Evolutionary conservation across 2,113 vertebrate species (phyloP), one percentile per base, ranked within the genome.

Genomic region (Mungos mungo): DNA sequence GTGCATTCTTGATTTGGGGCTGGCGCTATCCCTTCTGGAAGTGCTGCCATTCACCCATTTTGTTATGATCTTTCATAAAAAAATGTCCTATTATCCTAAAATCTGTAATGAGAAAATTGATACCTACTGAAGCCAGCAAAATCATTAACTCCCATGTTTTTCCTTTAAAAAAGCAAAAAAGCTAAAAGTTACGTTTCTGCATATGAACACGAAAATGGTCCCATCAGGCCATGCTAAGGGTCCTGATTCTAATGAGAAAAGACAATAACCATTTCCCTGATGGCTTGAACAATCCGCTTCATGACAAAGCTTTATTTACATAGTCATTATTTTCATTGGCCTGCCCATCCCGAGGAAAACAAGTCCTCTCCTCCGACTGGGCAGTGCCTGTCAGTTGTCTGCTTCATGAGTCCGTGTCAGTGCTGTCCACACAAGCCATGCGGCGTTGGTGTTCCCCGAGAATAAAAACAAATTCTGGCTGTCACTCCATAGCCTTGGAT

Each of bases 61-160:
- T 95, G 35, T 90, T 96, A 87, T 86, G 33, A 50, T 77, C 47
- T 79, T 96, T 95, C 83, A 15, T 41, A 35, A 47, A 65, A 87
- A 74, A 82, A 60, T 45, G 87, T 94, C 90, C 74, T 60, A 54
- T 38, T 86, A 84, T 90, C 31, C 21, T 77, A 92, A 96, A 96
- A 88, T 41, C 9, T 80, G 23, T 69, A 94, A 4, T 15, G 38
- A 97, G 54, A 90, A 96, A 96, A 92, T 14, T 65, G 47, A 83
- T 80, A 79, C 72, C 72, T 71, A 35, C 60, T 66, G 25, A 97
- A 87, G 38, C 5, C 5, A 87, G 69, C 8, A 76, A 95, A 93
- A 76, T 57, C 66, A 95, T 84, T 72, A 88, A 47, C 71, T 29
- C 27, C 82, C 31, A 63, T 50, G 21, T 92, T 92, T 97, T 91